These are phyloP conservation scores for Agrotis clavis DNA, from an alignment of 2,888 invertebrate species.

Conservation along the genomic window DNA sequence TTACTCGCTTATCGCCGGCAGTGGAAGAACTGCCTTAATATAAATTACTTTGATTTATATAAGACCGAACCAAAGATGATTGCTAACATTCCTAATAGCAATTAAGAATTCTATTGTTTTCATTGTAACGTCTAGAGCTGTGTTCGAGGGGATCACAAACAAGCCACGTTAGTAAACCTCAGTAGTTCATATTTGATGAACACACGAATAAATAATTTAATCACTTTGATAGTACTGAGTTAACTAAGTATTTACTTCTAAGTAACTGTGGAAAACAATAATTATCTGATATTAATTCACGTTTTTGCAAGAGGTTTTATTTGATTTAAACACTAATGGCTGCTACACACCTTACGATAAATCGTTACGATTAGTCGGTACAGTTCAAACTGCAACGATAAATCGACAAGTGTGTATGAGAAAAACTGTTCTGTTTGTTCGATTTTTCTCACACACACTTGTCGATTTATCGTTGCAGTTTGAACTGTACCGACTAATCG, in stretches of 20 bases:
- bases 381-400: no score
- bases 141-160: slow-evolving; percentile 38
- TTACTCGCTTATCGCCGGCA: no score
- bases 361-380: no score
- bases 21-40: not conserved
- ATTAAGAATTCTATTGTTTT: slow-evolving; percentile 42
- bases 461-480: no score
- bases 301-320: not conserved
- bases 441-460: no score
- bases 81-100: slow-evolving; percentile 18
- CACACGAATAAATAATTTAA: slow-evolving; percentile 14
- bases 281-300: not conserved
- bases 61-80: slow-evolving; percentile 7
- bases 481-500: no score
- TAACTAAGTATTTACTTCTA: not conserved
- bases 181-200: slow-evolving; percentile 32
- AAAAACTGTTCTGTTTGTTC: no score
- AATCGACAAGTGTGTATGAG: no score
- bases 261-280: not conserved
- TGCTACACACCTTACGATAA: no score
- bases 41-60: not conserved
- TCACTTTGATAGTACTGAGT: not conserved
- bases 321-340: no score
- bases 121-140: slow-evolving; percentile 29
- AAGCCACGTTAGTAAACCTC: slow-evolving; percentile 9